Percentiles rank a stretch among this genome's conserved stretches.
Evolutionary conservation across 2,888 invertebrate species (phyloP).

Genomic region (Orchestes rusci): DNA sequence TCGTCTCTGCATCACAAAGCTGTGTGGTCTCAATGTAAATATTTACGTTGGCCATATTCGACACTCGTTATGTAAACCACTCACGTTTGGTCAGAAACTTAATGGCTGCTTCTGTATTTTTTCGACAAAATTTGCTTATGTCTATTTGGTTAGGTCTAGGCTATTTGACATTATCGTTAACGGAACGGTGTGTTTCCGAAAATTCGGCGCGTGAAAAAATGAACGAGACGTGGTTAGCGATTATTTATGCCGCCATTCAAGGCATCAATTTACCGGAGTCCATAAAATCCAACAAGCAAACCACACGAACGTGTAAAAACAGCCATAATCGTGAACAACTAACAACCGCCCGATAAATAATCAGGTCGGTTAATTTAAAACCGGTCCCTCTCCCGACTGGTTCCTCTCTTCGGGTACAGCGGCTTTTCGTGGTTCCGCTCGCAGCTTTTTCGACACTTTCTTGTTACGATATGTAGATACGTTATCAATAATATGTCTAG

Average conservation of each 20-base stretch:
- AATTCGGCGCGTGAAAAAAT: too few species aligned
- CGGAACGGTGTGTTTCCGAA: too few species aligned
- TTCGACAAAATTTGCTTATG: constrained; percentile 15
- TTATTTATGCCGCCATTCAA: constrained; percentile 31
- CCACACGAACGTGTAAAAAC: constrained; percentile 45
- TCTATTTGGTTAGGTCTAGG: constrained; percentile 8
- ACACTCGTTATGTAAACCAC: constrained; percentile 27
- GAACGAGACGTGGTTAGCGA: constrained; percentile 27
- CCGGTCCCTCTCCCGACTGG: constrained; percentile 30
- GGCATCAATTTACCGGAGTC: constrained; percentile 41
- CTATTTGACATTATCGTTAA: constrained; percentile 2
- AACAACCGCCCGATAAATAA: constrained; percentile 44
- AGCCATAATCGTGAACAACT: constrained; percentile 45
- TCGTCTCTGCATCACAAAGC: constrained; percentile 18
- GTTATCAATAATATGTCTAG: too few species aligned
- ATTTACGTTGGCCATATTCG: constrained; percentile 28
- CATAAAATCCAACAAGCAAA: constrained; percentile 44
- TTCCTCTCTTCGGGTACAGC: background rate
- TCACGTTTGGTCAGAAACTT: constrained; percentile 25
- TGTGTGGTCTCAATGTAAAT: constrained; percentile 32
- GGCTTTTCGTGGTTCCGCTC: too few species aligned
- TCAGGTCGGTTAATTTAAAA: constrained; percentile 38
- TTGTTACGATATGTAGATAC: too few species aligned
- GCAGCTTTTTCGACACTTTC: too few species aligned
- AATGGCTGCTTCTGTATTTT: constrained; percentile 26